phyloP scores from a whole-genome alignment of 2,113 vertebrate genomes.

The Caranx melampygus region DNA sequence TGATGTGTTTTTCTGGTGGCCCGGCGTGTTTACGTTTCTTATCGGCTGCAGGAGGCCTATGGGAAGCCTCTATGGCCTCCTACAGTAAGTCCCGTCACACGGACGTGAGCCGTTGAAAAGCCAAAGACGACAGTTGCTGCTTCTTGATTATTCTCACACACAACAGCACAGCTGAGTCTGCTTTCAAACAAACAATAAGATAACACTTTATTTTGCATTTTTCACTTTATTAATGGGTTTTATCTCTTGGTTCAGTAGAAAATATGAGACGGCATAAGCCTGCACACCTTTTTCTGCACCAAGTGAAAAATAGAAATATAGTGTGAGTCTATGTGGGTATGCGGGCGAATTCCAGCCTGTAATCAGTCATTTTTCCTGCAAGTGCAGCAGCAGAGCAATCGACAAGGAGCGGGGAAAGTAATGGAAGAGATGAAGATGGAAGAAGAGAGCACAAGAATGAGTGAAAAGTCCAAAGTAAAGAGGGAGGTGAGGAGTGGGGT shows the following conservation, averaged over 20 bases:
- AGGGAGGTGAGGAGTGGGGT: slow-evolving; percentile 26
- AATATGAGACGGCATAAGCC: neutral
- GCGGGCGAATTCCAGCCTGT: neutral
- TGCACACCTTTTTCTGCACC: neutral
- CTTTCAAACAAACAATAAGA: neutral
- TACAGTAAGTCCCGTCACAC: slow-evolving; percentile 72
- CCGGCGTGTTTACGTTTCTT: slow-evolving; percentile 80
- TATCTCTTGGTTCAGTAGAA: neutral
- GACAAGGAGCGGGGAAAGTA: neutral
- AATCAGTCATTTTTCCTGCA: neutral
- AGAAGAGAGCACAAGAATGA: neutral
- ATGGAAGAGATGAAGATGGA: slow-evolving; percentile 19
- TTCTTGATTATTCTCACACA: neutral
- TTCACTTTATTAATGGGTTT: neutral
- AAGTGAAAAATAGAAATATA: neutral
- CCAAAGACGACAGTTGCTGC: neutral
- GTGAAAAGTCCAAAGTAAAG: neutral
- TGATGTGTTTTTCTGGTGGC: slow-evolving; percentile 40
- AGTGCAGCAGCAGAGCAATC: neutral
- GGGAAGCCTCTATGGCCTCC: slow-evolving; percentile 76
- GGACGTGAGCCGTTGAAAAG: slow-evolving; percentile 77
- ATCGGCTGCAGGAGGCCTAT: slow-evolving; percentile 84
- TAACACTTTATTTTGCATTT: neutral
- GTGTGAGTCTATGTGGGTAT: neutral
- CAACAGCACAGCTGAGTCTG: too few species aligned